Evolutionary conservation across 2,888 invertebrate species (phyloP).

Genomic region (Dryococelus australis): DNA sequence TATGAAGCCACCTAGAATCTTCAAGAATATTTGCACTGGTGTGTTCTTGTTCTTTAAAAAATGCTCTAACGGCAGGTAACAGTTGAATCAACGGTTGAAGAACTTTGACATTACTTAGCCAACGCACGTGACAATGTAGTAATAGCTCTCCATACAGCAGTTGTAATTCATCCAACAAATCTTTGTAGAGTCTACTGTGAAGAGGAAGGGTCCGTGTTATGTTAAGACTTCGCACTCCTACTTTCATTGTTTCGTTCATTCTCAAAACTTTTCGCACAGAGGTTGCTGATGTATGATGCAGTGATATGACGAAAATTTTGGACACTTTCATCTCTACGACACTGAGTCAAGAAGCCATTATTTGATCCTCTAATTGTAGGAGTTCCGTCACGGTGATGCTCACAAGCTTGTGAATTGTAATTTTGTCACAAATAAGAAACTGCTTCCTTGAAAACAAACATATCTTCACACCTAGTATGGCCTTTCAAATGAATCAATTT

Average conservation of each 20-base stretch:
- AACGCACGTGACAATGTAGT: neutral
- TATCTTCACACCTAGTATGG: neutral
- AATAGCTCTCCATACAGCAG: slow-evolving; percentile 29
- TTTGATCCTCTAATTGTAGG: neutral
- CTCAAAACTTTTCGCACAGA: neutral
- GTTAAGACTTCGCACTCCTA: slow-evolving; percentile 5
- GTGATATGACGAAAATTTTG: too few relatives aligned
- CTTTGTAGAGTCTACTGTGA: slow-evolving; percentile 22
- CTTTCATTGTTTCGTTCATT: neutral
- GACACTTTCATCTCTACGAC: neutral
- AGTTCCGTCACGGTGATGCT: neutral
- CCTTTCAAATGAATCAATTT: neutral
- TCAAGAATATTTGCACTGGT: neutral
- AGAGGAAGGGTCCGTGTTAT: neutral
- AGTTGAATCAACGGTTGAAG: neutral
- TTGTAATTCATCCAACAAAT: slow-evolving; percentile 27
- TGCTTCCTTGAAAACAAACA: neutral
- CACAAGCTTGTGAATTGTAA: neutral
- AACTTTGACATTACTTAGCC: slow-evolving; percentile 22
- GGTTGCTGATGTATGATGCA: neutral
- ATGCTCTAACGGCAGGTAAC: neutral
- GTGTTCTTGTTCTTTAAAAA: neutral
- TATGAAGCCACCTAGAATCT: neutral
- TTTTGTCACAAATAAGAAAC: neutral
- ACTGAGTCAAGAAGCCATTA: neutral